phyloP scores from a whole-genome alignment of 2,113 vertebrate genomes.

The Actenoides hombroni region DNA sequence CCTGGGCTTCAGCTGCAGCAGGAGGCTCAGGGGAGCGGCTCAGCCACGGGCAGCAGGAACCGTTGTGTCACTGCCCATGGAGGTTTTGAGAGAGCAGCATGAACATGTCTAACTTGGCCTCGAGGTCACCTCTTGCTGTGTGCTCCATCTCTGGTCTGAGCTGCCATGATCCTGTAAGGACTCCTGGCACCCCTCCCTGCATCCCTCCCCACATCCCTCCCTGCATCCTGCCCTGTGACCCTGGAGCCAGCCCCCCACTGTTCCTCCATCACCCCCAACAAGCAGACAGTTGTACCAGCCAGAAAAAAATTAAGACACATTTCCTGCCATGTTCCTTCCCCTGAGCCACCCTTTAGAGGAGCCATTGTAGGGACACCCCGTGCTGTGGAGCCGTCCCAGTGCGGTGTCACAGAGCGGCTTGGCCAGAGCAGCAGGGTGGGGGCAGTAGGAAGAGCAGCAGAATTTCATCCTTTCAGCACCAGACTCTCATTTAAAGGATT shows the following conservation, averaged over 20 bases:
- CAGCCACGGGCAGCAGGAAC: background rate
- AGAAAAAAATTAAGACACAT: background rate
- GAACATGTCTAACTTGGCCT: background rate
- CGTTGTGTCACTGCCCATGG: background rate
- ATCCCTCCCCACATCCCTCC: background rate
- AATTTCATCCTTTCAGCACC: background rate
- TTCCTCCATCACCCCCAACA: too few relatives aligned
- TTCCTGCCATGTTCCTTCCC: background rate
- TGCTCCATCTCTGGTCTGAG: background rate
- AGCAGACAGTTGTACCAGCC: accelerated
- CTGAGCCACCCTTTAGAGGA: background rate
- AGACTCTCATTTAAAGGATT: background rate
- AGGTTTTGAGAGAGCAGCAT: background rate
- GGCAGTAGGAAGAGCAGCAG: background rate
- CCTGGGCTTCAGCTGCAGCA: background rate
- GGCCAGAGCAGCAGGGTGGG: background rate
- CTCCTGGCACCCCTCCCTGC: background rate
- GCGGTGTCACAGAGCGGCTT: background rate
- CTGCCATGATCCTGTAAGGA: accelerated
- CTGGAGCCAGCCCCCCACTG: too few relatives aligned
- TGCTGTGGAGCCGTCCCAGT: accelerated
- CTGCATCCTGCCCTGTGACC: background rate
- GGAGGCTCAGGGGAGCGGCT: background rate
- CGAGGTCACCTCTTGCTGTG: background rate
- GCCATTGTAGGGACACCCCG: accelerated